A percentile compares a stretch with the other conserved stretches of the same genome.
Evolutionary conservation across 2,797 vertebrate species (phyloP).

Genomic region (Chrysocyon brachyurus): DNA sequence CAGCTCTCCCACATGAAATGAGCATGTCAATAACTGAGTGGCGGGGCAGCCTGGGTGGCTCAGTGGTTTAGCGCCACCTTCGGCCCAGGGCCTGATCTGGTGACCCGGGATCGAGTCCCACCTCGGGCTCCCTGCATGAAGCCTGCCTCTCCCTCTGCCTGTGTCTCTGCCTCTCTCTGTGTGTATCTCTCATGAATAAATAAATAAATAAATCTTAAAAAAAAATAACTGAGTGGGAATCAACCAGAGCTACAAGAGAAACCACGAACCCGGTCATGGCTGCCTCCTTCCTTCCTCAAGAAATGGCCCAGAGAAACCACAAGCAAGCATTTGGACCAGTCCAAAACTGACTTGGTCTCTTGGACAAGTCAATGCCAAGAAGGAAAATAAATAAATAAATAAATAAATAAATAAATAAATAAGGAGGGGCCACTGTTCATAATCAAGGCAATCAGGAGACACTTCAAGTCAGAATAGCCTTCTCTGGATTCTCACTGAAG

Average conservation of each 20-base stretch:
- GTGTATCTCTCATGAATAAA: too few species aligned
- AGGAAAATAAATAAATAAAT: neutral
- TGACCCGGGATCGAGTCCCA: too few species aligned
- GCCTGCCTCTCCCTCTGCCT: too few species aligned
- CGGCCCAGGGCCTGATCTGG: too few species aligned
- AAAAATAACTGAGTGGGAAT: too few species aligned
- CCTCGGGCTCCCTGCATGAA: too few species aligned
- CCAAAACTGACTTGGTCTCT: neutral
- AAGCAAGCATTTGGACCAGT: neutral
- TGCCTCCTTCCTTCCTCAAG: neutral
- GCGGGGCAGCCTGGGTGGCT: too few species aligned
- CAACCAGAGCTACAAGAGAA: neutral
- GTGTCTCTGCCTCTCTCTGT: too few species aligned
- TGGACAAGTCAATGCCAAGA: neutral
- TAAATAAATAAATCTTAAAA: too few species aligned
- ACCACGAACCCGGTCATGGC: too few species aligned
- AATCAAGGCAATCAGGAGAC: neutral
- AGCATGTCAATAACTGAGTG: neutral
- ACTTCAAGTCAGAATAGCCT: neutral
- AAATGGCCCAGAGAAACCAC: neutral
- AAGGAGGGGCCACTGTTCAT: rapidly evolving
- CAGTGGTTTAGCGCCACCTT: too few species aligned
- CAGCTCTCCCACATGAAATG: neutral
- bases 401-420: neutral
- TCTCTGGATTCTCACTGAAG: neutral